Conservation (phyloP, 2,888 invertebrate species). For the Mythimna vitellina region DNA sequence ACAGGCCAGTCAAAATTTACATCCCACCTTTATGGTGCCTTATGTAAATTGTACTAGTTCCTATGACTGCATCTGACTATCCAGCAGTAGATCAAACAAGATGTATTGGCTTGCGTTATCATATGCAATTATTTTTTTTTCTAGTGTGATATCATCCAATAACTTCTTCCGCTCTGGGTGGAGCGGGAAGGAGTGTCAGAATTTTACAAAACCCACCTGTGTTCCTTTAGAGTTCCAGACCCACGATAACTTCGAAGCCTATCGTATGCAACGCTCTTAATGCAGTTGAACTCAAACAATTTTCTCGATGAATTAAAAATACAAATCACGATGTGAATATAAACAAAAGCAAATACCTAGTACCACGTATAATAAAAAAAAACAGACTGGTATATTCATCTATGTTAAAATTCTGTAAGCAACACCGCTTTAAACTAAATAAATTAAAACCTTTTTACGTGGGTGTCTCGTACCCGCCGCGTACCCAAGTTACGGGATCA, state of each 20-base stretch:
- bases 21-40: too few relatives aligned
- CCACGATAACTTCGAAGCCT: too few relatives aligned
- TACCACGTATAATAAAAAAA: conserved; percentile 14
- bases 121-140: neutral
- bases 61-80: neutral
- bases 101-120: too few relatives aligned
- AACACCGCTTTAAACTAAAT: conserved; percentile 47
- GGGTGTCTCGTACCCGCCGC: conserved; percentile 54
- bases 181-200: neutral
- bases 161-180: neutral
- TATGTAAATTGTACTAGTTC: too few relatives aligned
- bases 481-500: conserved; percentile 61
- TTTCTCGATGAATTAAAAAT: neutral
- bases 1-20: too few relatives aligned
- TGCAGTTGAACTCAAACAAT: neutral
- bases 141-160: neutral
- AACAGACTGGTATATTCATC: conserved; percentile 40
- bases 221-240: neutral
- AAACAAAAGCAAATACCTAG: conserved; percentile 10
- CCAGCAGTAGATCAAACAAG: neutral
- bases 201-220: neutral
- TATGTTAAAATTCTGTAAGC: conserved; percentile 42
- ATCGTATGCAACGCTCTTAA: neutral
- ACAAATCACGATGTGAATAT: conserved; percentile 1
- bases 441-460: conserved; percentile 56